Conservation (phyloP, 2,113 vertebrate species). For the Limanda limanda region DNA sequence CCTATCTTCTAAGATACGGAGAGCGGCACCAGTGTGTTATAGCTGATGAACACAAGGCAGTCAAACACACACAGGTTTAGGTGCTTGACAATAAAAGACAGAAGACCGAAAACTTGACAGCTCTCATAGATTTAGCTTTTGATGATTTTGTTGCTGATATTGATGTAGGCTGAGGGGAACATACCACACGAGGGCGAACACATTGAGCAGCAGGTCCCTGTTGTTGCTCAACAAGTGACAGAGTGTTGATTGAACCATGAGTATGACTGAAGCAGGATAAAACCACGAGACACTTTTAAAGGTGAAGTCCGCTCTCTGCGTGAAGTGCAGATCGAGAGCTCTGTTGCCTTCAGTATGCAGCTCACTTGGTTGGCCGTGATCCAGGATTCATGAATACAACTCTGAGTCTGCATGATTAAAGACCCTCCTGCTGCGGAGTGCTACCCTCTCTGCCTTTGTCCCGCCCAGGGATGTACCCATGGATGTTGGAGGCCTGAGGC, state of each 20-base stretch:
- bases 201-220: no score
- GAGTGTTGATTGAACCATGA: neutral
- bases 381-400: conserved; percentile 4
- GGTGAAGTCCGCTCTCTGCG: neutral
- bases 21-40: neutral
- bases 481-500: conserved; percentile 16
- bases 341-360: neutral
- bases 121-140: no score
- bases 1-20: conserved; percentile 28
- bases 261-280: neutral
- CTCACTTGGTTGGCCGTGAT: neutral
- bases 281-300: neutral
- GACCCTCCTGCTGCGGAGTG: conserved; percentile 18
- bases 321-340: neutral
- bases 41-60: no score
- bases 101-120: no score
- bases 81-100: no score
- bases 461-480: conserved; percentile 6
- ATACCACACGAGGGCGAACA: no score
- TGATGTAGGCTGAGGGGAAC: no score
- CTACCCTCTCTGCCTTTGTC: conserved; percentile 4
- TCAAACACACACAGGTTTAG: no score
- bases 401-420: conserved; percentile 36
- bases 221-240: neutral
- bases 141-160: no score